Evolutionary conservation across 2,888 invertebrate species (phyloP).

Genomic region (Drosophila putrida): DNA sequence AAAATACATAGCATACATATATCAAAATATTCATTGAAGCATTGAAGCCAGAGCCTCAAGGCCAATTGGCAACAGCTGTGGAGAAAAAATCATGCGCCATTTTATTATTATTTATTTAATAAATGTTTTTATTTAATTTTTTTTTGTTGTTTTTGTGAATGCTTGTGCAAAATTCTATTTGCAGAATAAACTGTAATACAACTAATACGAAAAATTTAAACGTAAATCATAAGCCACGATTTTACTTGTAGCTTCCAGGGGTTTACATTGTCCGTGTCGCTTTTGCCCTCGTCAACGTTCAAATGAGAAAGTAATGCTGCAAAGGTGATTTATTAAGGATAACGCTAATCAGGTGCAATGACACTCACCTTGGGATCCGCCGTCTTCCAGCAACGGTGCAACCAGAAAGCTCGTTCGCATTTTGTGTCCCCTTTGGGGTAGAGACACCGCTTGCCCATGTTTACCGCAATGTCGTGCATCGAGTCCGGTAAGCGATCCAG

Average conservation of each 20-base stretch:
- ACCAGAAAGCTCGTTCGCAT: slow-evolving; percentile 81
- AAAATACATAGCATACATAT: slow-evolving; percentile 32
- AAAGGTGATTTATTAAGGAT: slow-evolving; percentile 49
- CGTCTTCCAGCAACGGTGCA: slow-evolving; percentile 81
- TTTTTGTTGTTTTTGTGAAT: slow-evolving; percentile 35
- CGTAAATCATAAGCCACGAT: slow-evolving; percentile 45
- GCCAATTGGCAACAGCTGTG: slow-evolving; percentile 41
- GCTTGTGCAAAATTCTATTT: slow-evolving; percentile 37
- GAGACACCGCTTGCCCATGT: slow-evolving; percentile 83
- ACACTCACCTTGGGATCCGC: slow-evolving; percentile 78
- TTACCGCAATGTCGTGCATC: slow-evolving; percentile 79
- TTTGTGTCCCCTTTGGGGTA: slow-evolving; percentile 83
- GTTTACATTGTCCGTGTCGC: slow-evolving; percentile 12
- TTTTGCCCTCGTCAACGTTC: slow-evolving; percentile 32
- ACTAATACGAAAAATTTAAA: slow-evolving; percentile 22
- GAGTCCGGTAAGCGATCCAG: slow-evolving; percentile 77
- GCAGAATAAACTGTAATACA: slow-evolving; percentile 17
- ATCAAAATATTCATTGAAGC: slow-evolving; percentile 38
- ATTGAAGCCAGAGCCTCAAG: not conserved
- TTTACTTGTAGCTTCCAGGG: slow-evolving; percentile 3
- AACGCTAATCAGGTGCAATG: slow-evolving; percentile 40
- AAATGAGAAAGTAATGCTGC: slow-evolving; percentile 63
- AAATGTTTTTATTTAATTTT: slow-evolving; percentile 9
- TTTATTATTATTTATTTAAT: slow-evolving; percentile 20
- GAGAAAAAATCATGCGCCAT: slow-evolving; percentile 18